These are phyloP conservation scores for Ridgeia piscesae DNA, from an alignment of 1,140 invertebrate genomes.

Conservation along the genomic window DNA sequence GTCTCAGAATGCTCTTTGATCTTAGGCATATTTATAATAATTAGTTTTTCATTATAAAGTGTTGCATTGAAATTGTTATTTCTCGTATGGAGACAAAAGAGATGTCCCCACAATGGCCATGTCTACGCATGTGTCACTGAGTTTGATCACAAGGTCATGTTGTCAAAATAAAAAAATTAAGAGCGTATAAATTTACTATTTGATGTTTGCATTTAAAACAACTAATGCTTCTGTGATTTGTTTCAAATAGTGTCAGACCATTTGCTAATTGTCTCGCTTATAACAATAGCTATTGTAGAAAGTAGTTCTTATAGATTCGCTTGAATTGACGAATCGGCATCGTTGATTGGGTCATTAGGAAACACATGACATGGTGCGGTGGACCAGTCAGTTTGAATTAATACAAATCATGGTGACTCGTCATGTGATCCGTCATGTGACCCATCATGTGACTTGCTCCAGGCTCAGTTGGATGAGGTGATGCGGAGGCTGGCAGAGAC, in stretches of 20 bases:
- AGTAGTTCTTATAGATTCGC: background rate
- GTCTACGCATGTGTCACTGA: background rate
- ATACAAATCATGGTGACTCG: background rate
- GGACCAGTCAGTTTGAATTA: background rate
- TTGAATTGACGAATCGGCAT: background rate
- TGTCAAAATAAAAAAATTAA: background rate
- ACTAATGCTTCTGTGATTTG: background rate
- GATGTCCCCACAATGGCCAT: background rate
- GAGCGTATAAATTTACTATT: no score
- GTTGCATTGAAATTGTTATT: no score
- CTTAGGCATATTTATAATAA: no score
- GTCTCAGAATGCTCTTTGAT: background rate
- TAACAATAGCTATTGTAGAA: background rate
- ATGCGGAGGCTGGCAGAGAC: background rate
- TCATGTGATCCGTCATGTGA: background rate
- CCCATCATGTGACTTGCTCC: background rate
- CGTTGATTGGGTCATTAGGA: background rate
- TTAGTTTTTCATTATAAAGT: no score
- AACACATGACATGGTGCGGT: background rate
- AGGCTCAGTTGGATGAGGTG: background rate
- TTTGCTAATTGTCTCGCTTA: background rate
- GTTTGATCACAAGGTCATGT: background rate
- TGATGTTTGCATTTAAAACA: background rate
- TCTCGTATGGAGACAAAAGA: no score
- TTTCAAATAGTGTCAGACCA: slow-evolving; percentile 3